Evolutionary conservation across 2,888 invertebrate species (phyloP).

Genomic region (Drosophila merina): DNA sequence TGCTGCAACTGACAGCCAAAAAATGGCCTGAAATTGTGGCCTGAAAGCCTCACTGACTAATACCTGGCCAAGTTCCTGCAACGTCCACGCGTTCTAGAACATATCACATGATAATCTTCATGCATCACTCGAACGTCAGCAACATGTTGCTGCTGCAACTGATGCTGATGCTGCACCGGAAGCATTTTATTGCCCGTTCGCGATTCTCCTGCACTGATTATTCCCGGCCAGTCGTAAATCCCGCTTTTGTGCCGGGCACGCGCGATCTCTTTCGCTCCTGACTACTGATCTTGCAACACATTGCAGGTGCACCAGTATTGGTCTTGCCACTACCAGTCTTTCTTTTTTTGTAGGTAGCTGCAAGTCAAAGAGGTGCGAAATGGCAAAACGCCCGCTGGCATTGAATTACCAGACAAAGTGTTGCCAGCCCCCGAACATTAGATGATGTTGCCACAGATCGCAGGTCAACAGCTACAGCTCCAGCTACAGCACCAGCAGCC

Average conservation of each 20-base stretch:
- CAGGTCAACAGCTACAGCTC: slow-evolving; percentile 45
- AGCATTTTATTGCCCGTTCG: slow-evolving; percentile 77
- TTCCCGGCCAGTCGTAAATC: slow-evolving; percentile 70
- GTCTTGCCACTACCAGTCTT: not conserved
- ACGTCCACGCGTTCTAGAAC: slow-evolving; percentile 70
- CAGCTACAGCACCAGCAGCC: slow-evolving; percentile 48
- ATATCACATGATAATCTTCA: slow-evolving; percentile 80
- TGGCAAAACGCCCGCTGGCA: slow-evolving; percentile 75
- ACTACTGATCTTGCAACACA: slow-evolving; percentile 37
- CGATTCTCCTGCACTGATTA: slow-evolving; percentile 77
- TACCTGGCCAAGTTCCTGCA: slow-evolving; percentile 17
- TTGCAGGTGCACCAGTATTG: slow-evolving; percentile 38
- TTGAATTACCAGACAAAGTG: slow-evolving; percentile 78
- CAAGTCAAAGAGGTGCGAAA: slow-evolving; percentile 76
- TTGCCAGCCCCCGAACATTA: slow-evolving; percentile 66
- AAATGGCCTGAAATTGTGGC: slow-evolving; percentile 56
- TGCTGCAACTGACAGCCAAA: slow-evolving; percentile 48
- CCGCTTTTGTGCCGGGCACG: slow-evolving; percentile 76
- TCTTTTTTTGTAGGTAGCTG: slow-evolving; percentile 57
- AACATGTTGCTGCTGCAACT: slow-evolving; percentile 53
- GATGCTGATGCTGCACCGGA: slow-evolving; percentile 72
- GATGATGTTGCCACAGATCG: slow-evolving; percentile 73
- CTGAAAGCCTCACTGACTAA: slow-evolving; percentile 26
- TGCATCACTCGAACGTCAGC: slow-evolving; percentile 77
- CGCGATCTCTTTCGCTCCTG: slow-evolving; percentile 42